Evolutionary conservation across 2,888 invertebrate genomes (phyloP).

Genomic region (Acrocera orbiculus): DNA sequence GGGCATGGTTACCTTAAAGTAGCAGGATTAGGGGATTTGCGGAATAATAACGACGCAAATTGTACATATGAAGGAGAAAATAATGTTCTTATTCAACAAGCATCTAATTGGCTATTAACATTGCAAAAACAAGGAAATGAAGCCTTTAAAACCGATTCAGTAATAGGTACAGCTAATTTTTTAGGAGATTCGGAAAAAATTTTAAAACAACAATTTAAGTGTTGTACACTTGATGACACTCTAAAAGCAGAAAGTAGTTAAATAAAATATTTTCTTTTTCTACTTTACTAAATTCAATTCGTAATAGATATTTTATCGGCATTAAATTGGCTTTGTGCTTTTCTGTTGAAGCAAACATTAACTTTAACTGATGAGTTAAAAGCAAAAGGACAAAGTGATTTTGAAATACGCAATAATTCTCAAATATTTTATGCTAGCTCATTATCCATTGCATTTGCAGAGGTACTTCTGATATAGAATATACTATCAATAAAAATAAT

Average conservation of each 20-base stretch:
- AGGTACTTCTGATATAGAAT: slow-evolving; percentile 22
- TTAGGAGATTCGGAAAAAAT: slow-evolving; percentile 34
- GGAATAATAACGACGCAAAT: slow-evolving; percentile 63
- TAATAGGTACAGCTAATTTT: slow-evolving; percentile 54
- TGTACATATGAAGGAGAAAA: slow-evolving; percentile 80
- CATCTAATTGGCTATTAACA: slow-evolving; percentile 67
- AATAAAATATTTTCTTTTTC: too few relatives aligned
- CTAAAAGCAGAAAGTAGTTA: slow-evolving; percentile 14
- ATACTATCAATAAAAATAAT: not conserved
- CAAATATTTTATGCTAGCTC: slow-evolving; percentile 67
- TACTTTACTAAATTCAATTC: too few relatives aligned
- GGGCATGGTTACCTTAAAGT: slow-evolving; percentile 82
- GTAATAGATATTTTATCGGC: slow-evolving; percentile 43
- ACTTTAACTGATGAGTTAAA: slow-evolving; percentile 39
- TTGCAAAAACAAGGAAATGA: slow-evolving; percentile 32
- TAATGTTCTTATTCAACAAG: slow-evolving; percentile 68
- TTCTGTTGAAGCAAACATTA: slow-evolving; percentile 53
- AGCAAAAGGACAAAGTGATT: slow-evolving; percentile 42
- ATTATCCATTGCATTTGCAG: slow-evolving; percentile 60
- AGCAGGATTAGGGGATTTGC: slow-evolving; percentile 48
- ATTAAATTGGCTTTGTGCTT: slow-evolving; percentile 71
- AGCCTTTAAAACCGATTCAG: slow-evolving; percentile 21
- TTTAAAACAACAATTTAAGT: not conserved
- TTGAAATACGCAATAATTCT: slow-evolving; percentile 58
- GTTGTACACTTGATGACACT: slow-evolving; percentile 11